A percentile compares a stretch with the other conserved stretches of the same genome.
These are phyloP conservation scores for Nasonia longicornis DNA, from an alignment of 1,140 invertebrate genomes.

Conservation along the genomic window DNA sequence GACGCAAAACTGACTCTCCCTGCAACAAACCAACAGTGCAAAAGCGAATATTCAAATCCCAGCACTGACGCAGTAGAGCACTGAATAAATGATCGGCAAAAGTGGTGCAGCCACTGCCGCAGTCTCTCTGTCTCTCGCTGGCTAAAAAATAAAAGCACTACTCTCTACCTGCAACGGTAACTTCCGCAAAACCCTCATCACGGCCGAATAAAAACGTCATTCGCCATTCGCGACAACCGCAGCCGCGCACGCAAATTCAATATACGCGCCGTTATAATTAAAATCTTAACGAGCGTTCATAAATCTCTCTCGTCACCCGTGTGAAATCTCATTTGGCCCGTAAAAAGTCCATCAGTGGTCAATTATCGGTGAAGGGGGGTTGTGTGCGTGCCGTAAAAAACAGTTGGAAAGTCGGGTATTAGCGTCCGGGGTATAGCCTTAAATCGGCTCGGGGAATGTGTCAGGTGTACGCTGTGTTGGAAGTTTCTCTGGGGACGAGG, in stretches of 20 bases:
- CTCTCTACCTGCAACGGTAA: neutral
- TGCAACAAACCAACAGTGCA: too few relatives aligned
- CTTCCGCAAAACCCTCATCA: neutral
- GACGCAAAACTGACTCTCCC: too few relatives aligned
- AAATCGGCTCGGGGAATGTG: neutral
- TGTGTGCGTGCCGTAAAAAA: neutral
- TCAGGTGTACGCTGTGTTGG: neutral
- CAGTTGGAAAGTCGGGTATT: neutral
- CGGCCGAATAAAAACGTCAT: neutral
- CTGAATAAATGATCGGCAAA: neutral
- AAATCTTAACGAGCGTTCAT: constrained; percentile 25
- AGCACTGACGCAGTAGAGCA: neutral
- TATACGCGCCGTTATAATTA: constrained; percentile 26
- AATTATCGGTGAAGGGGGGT: neutral
- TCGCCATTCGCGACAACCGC: neutral
- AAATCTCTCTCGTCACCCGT: constrained; percentile 14
- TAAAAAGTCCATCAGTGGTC: constrained; percentile 29
- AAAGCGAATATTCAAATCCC: neutral
- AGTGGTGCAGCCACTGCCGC: neutral
- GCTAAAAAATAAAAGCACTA: neutral
- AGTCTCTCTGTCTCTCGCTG: neutral
- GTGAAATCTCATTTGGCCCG: constrained; percentile 13
- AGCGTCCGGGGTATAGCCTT: neutral
- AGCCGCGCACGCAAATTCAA: neutral
- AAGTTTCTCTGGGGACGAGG: neutral